Evolutionary conservation across 2,888 invertebrate species (phyloP).

Genomic region (Pegoplata infirma): DNA sequence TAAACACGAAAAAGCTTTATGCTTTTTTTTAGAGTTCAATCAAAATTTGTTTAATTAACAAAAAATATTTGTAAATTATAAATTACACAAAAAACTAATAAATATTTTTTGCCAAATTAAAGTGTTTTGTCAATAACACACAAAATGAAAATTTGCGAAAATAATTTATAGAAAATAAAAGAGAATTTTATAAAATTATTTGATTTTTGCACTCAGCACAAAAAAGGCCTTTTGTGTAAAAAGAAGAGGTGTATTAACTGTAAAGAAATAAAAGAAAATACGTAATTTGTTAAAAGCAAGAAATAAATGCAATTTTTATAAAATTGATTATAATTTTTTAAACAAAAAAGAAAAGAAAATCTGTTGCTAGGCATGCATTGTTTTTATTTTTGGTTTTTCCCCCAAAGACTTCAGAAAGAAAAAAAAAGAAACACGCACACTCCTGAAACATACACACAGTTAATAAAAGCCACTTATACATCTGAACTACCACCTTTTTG

Average conservation of each 20-base stretch:
- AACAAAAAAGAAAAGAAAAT: too few relatives aligned
- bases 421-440: background rate
- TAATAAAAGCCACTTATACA: too few relatives aligned
- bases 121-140: too few relatives aligned
- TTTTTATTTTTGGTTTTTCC: background rate
- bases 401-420: too few relatives aligned
- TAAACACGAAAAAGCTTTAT: background rate
- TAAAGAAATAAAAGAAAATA: constrained; percentile 22
- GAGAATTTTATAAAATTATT: background rate
- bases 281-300: background rate
- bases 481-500: background rate
- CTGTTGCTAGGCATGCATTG: background rate
- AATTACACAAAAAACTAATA: too few relatives aligned
- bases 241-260: constrained; percentile 39
- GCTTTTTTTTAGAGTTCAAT: background rate
- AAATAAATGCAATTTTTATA: background rate
- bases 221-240: constrained; percentile 33
- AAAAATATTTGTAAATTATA: background rate
- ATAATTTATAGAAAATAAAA: background rate
- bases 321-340: background rate
- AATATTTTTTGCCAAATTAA: too few relatives aligned
- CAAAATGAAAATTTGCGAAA: background rate
- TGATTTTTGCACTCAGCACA: constrained; percentile 45
- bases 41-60: background rate
- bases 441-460: background rate